These are phyloP conservation scores for Anabacerthia variegaticeps DNA, from an alignment of 2,797 vertebrate genomes.

Conservation along the genomic window DNA sequence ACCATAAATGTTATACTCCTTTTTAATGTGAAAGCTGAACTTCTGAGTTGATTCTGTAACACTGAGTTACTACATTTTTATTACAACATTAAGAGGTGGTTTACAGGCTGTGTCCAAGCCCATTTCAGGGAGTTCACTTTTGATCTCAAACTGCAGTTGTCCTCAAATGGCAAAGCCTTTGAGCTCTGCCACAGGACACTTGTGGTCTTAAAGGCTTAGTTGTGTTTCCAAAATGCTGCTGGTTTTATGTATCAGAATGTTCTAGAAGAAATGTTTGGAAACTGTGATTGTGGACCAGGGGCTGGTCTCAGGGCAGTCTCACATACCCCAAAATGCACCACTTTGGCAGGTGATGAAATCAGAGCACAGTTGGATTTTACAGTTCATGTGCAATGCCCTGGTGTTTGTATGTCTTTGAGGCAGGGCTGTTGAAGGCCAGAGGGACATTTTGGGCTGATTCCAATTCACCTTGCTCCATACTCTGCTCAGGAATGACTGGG, in stretches of 20 bases:
- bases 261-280: background rate
- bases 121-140: background rate
- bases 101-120: background rate
- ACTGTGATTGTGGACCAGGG: background rate
- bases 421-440: background rate
- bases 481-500: background rate
- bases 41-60: background rate
- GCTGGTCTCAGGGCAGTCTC: background rate
- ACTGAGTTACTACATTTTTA: background rate
- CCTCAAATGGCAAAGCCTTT: background rate
- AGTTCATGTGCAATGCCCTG: background rate
- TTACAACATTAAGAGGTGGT: background rate
- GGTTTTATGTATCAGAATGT: background rate
- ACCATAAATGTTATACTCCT: background rate
- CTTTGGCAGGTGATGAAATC: background rate
- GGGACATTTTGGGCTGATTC: background rate
- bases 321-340: rapidly evolving
- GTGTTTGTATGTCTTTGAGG: background rate
- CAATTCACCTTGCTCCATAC: background rate
- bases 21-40: background rate
- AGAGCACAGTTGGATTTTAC: background rate
- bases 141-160: background rate
- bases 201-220: background rate
- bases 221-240: background rate
- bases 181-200: background rate